Conservation (phyloP, 2,797 vertebrate genomes). For the Chaunax sp. region DNA sequence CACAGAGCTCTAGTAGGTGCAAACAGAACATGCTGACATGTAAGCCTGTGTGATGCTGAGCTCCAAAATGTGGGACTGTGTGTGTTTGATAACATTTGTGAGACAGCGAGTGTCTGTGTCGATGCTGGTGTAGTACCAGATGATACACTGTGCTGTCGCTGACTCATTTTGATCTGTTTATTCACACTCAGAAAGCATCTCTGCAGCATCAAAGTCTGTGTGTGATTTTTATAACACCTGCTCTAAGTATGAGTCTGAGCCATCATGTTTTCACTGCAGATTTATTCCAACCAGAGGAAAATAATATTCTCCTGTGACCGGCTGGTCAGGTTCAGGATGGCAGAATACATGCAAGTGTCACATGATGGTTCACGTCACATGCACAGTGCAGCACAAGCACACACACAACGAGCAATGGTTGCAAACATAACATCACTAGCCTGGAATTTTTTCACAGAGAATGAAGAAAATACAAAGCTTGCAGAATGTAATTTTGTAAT, state of each 20-base stretch:
- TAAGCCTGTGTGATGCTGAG: conserved; percentile 26
- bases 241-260: background rate
- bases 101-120: background rate
- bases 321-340: too few species aligned
- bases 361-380: too few species aligned
- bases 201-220: conserved; percentile 21
- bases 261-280: too few species aligned
- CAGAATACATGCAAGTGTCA: too few species aligned
- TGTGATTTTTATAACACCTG: background rate
- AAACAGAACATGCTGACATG: conserved; percentile 7
- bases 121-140: background rate
- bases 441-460: too few species aligned
- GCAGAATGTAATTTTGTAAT: too few species aligned
- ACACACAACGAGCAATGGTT: too few species aligned
- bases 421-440: too few species aligned
- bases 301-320: too few species aligned
- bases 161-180: conserved; percentile 7
- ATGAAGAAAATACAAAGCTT: too few species aligned
- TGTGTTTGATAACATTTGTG: conserved; percentile 3
- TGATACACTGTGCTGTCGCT: background rate
- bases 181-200: background rate
- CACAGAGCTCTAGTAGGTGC: background rate
- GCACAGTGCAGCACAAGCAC: too few species aligned
- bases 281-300: too few species aligned
- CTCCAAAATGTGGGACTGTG: background rate